Percentiles rank a stretch among this genome's conserved stretches.
phyloP scores from a whole-genome alignment of 2,113 vertebrate species.

The Microcebus ravelobensis region DNA sequence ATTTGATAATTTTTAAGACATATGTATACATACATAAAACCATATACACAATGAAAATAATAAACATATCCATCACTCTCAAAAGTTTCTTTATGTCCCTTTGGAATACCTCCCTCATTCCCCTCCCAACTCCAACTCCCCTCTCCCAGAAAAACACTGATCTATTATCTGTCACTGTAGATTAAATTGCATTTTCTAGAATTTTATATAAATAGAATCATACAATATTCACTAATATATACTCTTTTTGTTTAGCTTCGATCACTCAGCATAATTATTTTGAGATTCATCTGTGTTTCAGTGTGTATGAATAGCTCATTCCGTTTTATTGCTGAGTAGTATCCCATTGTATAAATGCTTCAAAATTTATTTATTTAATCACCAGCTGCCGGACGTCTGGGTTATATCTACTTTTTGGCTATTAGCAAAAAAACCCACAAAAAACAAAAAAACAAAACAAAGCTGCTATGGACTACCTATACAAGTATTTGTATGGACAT shows the following conservation, averaged over 20 bases:
- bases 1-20: background rate
- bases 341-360: background rate
- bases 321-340: slow-evolving; percentile 1
- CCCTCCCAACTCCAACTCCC: background rate
- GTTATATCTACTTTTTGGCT: background rate
- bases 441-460: background rate
- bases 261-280: slow-evolving; percentile 34
- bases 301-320: background rate
- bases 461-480: background rate
- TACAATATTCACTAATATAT: background rate
- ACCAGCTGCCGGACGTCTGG: background rate
- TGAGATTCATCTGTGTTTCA: background rate
- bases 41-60: background rate
- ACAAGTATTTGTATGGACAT: background rate
- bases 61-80: background rate
- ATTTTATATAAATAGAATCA: background rate
- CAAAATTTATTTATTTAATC: background rate
- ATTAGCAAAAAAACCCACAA: background rate
- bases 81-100: background rate
- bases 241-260: background rate
- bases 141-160: background rate
- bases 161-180: background rate
- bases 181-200: slow-evolving; percentile 44
- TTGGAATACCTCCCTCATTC: background rate
- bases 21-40: background rate